Percentiles rank a stretch among this genome's conserved stretches.
These are phyloP conservation scores for Phymanthus crucifer DNA, from an alignment of 92 coral and sea anemone species.

Conservation along the genomic window DNA sequence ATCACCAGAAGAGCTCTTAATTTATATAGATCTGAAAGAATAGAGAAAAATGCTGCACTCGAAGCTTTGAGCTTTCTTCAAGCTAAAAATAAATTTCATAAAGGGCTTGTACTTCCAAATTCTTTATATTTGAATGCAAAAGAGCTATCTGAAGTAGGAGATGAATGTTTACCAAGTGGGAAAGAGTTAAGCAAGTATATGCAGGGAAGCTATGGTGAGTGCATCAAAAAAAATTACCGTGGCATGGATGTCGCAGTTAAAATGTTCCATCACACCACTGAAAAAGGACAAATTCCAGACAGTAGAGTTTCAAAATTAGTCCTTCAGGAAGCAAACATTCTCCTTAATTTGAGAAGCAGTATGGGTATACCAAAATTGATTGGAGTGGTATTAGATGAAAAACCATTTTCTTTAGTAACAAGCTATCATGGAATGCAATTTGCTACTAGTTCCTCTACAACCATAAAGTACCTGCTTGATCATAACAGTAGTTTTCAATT, in stretches of 20 bases:
- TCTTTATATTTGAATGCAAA: constrained; percentile 1
- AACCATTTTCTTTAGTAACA: constrained; percentile 2
- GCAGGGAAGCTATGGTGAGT: constrained; percentile 2
- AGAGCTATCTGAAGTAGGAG: neutral
- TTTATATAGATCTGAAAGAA: constrained; percentile 12
- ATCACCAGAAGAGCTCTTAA: neutral
- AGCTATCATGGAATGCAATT: constrained; percentile 8
- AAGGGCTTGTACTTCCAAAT: constrained; percentile 8
- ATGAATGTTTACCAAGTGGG: neutral
- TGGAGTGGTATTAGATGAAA: neutral
- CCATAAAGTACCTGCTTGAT: neutral
- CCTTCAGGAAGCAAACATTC: constrained; percentile 4
- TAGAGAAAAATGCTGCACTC: constrained; percentile 1
- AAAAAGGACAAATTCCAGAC: neutral
- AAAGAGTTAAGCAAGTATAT: neutral
- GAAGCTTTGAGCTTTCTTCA: neutral
- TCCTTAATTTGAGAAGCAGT: neutral
- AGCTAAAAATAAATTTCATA: neutral
- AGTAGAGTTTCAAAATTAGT: neutral
- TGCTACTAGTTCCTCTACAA: neutral
- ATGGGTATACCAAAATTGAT: neutral
- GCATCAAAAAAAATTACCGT: constrained; percentile 3
- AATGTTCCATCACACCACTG: neutral
- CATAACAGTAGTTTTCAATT: neutral
- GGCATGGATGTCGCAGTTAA: constrained; percentile 11